Percentiles rank a stretch among this genome's conserved stretches.
Conservation (phyloP, 2,113 vertebrate genomes). For the Forbesichthys agassizii region DNA sequence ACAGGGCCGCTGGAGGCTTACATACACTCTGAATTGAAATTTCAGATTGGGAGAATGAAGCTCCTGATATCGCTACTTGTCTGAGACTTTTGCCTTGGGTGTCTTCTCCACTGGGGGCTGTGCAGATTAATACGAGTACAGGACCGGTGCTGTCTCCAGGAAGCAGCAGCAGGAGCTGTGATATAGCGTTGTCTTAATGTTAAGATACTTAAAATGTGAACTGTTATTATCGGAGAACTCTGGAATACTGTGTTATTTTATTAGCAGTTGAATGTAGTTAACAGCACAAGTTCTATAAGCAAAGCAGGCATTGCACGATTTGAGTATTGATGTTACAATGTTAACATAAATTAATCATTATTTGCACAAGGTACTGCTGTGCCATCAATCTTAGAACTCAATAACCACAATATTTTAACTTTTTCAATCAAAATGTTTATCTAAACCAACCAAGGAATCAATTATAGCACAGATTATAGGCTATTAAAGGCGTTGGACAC, state of each 20-base stretch:
- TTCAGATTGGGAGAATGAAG: constrained; percentile 25
- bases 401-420: too few relatives aligned
- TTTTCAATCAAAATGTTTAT: too few relatives aligned
- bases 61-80: constrained; percentile 8
- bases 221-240: constrained; percentile 13
- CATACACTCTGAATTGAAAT: constrained; percentile 16
- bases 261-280: constrained; percentile 19
- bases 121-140: not conserved
- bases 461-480: too few relatives aligned
- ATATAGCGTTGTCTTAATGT: not conserved
- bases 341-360: too few relatives aligned
- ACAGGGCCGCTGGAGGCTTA: constrained; percentile 32
- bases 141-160: constrained; percentile 19
- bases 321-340: not conserved
- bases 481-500: too few relatives aligned
- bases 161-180: constrained; percentile 12
- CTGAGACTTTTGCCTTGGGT: constrained; percentile 23
- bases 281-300: constrained; percentile 14
- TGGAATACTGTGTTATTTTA: constrained; percentile 22
- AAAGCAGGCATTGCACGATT: constrained; percentile 5
- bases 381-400: too few relatives aligned
- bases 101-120: constrained; percentile 8
- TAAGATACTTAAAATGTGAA: not conserved
- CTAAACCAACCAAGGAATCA: too few relatives aligned
- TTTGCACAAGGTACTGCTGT: too few relatives aligned